Conservation (phyloP, 2,797 vertebrate genomes). For the Anguilla anguilla region DNA sequence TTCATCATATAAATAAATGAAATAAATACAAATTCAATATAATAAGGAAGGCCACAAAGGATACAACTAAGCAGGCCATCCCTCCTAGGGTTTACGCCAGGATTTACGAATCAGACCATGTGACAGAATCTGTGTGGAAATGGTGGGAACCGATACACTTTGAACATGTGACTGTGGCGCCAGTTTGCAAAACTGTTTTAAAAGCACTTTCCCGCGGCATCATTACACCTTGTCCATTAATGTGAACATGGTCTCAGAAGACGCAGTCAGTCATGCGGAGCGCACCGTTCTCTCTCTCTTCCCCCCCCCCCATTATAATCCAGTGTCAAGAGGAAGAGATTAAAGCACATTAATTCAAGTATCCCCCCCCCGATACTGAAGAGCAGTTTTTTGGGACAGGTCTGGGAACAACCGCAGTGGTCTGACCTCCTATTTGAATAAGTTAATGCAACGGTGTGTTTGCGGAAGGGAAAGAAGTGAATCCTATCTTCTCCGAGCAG, state of each 20-base stretch:
- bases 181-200: neutral
- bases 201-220: neutral
- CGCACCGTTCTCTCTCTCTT: neutral
- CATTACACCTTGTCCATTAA: neutral
- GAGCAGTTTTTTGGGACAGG: conserved; percentile 57
- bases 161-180: neutral
- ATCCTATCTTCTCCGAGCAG: conserved; percentile 81
- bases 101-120: neutral
- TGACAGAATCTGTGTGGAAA: neutral
- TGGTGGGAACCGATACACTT: neutral
- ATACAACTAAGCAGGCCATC: neutral
- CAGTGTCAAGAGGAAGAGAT: neutral
- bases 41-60: neutral
- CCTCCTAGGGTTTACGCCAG: neutral
- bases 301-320: neutral
- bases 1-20: neutral
- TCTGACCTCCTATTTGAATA: conserved; percentile 89
- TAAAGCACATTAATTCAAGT: conserved; percentile 13
- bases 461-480: conserved; percentile 63
- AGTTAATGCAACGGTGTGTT: conserved; percentile 83
- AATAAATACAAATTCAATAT: neutral
- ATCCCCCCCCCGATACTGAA: neutral
- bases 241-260: neutral
- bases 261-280: neutral
- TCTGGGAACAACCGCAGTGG: conserved; percentile 75